A percentile compares a stretch with the other conserved stretches of the same genome.
Conservation (phyloP, 2,797 vertebrate genomes). For the Gymnoscopelus microlampas region DNA sequence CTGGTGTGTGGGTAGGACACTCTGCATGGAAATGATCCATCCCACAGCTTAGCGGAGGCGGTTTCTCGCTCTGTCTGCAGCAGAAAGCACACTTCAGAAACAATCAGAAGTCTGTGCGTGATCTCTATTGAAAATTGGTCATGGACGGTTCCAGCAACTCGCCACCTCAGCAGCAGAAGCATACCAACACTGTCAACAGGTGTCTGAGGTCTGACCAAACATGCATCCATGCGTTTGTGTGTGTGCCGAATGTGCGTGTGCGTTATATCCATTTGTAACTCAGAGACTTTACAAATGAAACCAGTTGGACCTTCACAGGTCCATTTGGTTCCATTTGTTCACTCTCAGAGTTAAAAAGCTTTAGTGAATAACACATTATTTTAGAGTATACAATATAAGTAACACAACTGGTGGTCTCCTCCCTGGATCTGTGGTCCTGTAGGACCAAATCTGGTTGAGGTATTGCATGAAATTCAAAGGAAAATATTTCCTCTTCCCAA, state of each 20-base stretch:
- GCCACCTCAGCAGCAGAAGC: slow-evolving; percentile 14
- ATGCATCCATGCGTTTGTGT: not conserved
- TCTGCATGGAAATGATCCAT: slow-evolving; percentile 53
- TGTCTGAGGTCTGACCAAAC: slow-evolving; percentile 44
- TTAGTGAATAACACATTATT: too few relatives aligned
- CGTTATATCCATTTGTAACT: not conserved
- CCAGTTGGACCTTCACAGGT: too few relatives aligned
- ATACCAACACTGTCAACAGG: slow-evolving; percentile 42
- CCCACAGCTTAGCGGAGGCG: slow-evolving; percentile 57
- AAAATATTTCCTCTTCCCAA: too few relatives aligned
- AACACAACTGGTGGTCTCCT: too few relatives aligned
- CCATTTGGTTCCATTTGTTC: too few relatives aligned
- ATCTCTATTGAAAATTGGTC: slow-evolving; percentile 39
- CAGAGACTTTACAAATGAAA: too few relatives aligned
- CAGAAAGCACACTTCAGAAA: slow-evolving; percentile 48
- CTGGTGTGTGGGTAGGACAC: slow-evolving; percentile 51
- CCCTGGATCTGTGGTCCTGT: too few relatives aligned
- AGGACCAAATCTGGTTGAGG: too few relatives aligned
- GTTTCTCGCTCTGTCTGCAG: slow-evolving; percentile 41
- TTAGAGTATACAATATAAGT: too few relatives aligned
- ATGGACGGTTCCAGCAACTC: slow-evolving; percentile 23
- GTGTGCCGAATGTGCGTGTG: not conserved
- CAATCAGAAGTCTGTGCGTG: slow-evolving; percentile 53
- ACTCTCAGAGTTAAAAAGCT: too few relatives aligned
- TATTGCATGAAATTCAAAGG: too few relatives aligned